phyloP scores from a whole-genome alignment of 2,797 vertebrate genomes.

The Trematomus bernacchii region DNA sequence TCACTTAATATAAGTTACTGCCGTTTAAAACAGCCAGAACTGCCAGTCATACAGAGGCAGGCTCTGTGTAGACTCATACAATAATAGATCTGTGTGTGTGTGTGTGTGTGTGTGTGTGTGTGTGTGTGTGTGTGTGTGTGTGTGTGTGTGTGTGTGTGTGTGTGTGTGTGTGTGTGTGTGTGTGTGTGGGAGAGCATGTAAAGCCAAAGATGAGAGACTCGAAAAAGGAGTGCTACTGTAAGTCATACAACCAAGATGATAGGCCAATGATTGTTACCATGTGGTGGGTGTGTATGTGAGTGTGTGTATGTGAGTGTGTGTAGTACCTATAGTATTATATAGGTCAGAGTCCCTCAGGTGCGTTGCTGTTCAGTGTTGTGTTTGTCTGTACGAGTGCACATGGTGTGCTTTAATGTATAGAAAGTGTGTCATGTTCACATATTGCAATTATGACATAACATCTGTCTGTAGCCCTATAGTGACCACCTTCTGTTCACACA shows the following conservation, averaged over 20 bases:
- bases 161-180: constrained; percentile 1
- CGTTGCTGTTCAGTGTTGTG: constrained; percentile 17
- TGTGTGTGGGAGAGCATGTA: constrained; percentile 17
- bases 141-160: constrained; percentile 30
- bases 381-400: constrained; percentile 23
- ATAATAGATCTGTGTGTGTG: constrained; percentile 38
- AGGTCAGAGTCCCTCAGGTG: constrained; percentile 63
- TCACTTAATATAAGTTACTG: constrained; percentile 86
- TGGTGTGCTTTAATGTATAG: constrained; percentile 30
- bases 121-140: constrained; percentile 32
- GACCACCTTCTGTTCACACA: constrained; percentile 26
- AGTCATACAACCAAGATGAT: constrained; percentile 41
- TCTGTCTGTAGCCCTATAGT: constrained; percentile 44
- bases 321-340: constrained; percentile 59
- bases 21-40: constrained; percentile 76
- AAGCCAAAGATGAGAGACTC: constrained; percentile 47
- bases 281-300: constrained; percentile 26
- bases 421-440: constrained; percentile 57
- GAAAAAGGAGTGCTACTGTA: constrained; percentile 36
- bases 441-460: constrained; percentile 50
- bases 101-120: constrained; percentile 24
- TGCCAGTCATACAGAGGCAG: constrained; percentile 62
- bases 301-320: constrained; percentile 30
- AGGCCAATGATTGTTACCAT: constrained; percentile 29
- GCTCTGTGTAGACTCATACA: constrained; percentile 67